Conservation (phyloP, 2,888 invertebrate species). For the Phyllotreta cruciferae region DNA sequence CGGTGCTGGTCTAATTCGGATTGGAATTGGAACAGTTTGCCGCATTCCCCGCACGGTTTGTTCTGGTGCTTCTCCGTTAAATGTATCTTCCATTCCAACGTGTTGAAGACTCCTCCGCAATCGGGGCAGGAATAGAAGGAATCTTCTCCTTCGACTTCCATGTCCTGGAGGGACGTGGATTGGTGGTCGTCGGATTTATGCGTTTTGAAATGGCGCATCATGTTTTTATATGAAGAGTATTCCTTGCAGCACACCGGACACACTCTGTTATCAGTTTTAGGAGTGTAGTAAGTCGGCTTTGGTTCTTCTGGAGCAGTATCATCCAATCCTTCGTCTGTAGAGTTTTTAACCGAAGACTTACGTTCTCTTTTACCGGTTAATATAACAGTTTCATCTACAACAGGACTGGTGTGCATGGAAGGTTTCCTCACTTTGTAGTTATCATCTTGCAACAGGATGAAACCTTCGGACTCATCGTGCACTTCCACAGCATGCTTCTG, state of each 20-base stretch:
- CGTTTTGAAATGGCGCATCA: slow-evolving; percentile 65
- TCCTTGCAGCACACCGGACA: slow-evolving; percentile 67
- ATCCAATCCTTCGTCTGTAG: slow-evolving; percentile 48
- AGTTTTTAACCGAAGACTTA: slow-evolving; percentile 39
- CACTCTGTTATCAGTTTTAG: slow-evolving; percentile 45
- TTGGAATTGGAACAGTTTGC: slow-evolving; percentile 67
- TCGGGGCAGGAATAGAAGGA: slow-evolving; percentile 68
- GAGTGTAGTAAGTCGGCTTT: slow-evolving; percentile 30
- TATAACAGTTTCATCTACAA: slow-evolving; percentile 40
- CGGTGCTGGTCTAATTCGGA: slow-evolving; percentile 71
- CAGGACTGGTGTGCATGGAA: slow-evolving; percentile 29
- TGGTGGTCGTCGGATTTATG: slow-evolving; percentile 32
- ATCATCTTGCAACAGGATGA: slow-evolving; percentile 51
- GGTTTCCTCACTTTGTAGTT: slow-evolving; percentile 46
- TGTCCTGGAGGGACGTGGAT: slow-evolving; percentile 10
- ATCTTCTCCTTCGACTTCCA: slow-evolving; percentile 62
- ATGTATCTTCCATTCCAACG: slow-evolving; percentile 67
- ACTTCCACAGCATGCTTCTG: slow-evolving; percentile 51
- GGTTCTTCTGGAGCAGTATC: slow-evolving; percentile 26
- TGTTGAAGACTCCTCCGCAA: slow-evolving; percentile 66
- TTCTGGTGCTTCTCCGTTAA: slow-evolving; percentile 64
- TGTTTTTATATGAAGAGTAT: slow-evolving; percentile 65
- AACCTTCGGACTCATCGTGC: slow-evolving; percentile 55
- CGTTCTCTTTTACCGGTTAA: slow-evolving; percentile 39
- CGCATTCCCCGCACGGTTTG: slow-evolving; percentile 69